phyloP scores from a whole-genome alignment of 2,797 vertebrate genomes.

The Gymnoscopelus microlampas region DNA sequence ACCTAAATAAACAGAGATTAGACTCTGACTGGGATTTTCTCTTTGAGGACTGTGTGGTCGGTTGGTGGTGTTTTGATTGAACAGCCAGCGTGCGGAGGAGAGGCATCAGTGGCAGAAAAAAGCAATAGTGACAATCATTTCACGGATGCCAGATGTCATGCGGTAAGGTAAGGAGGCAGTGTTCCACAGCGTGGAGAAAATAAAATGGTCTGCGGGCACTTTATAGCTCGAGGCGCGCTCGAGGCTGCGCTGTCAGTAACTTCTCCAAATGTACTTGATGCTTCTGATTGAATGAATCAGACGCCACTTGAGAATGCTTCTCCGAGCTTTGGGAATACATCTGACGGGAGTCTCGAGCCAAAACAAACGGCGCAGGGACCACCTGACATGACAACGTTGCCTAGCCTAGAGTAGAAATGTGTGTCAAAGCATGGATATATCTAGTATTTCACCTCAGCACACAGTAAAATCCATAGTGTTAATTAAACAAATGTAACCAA shows the following conservation, averaged over 20 bases:
- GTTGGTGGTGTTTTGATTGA: conserved; percentile 37
- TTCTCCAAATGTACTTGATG: background rate
- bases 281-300: conserved; percentile 20
- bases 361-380: conserved; percentile 12
- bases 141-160: background rate
- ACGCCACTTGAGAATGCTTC: conserved; percentile 7
- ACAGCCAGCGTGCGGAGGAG: conserved; percentile 14
- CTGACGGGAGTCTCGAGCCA: conserved; percentile 5
- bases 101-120: conserved; percentile 3
- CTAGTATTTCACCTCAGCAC: no score
- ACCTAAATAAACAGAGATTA: conserved; percentile 37
- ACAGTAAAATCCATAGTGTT: no score
- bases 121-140: conserved; percentile 13
- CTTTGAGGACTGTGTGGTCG: conserved; percentile 19
- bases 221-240: conserved; percentile 12
- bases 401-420: conserved; percentile 8
- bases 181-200: conserved; percentile 8
- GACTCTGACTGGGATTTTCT: conserved; percentile 7
- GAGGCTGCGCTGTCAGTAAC: background rate
- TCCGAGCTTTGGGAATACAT: background rate
- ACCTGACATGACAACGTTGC: conserved; percentile 10
- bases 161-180: background rate
- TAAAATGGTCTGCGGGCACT: conserved; percentile 17
- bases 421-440: no score
- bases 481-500: no score